These are phyloP conservation scores for Leucoptera coffeella DNA, from an alignment of 2,888 invertebrate species.

Conservation along the genomic window DNA sequence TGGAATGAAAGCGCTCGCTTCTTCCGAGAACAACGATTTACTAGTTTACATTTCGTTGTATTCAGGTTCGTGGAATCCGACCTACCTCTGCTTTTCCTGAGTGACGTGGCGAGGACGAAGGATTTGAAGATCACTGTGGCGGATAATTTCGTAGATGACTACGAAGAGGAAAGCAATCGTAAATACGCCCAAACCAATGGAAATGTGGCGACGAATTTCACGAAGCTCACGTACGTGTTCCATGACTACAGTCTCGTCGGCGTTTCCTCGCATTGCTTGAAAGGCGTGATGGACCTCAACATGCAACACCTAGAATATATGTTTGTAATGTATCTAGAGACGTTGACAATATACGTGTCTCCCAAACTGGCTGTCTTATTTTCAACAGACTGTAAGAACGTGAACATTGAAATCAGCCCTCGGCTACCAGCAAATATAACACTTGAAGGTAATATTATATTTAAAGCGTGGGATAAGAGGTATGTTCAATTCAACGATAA, in stretches of 20 bases:
- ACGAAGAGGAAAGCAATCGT: slow-evolving; percentile 8
- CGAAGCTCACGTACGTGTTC: slow-evolving; percentile 10
- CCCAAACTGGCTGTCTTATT: slow-evolving; percentile 12
- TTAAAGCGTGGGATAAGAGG: slow-evolving; percentile 16
- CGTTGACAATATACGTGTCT: slow-evolving; percentile 14
- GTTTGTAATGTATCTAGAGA: slow-evolving; percentile 16
- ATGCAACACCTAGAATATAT: slow-evolving; percentile 15
- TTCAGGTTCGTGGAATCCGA: slow-evolving; percentile 13
- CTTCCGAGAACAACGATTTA: slow-evolving; percentile 12
- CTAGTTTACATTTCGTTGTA: slow-evolving; percentile 13
- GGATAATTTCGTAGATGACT: slow-evolving; percentile 13
- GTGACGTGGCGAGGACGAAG: slow-evolving; percentile 9
- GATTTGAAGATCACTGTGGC: slow-evolving; percentile 14
- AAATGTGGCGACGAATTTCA: slow-evolving; percentile 8
- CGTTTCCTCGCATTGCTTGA: slow-evolving; percentile 10
- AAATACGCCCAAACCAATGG: slow-evolving; percentile 4
- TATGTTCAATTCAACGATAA: slow-evolving; percentile 11
- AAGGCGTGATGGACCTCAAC: slow-evolving; percentile 12
- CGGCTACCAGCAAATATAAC: slow-evolving; percentile 12
- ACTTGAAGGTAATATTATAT: slow-evolving; percentile 15
- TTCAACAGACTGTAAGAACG: slow-evolving; percentile 10
- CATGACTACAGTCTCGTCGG: slow-evolving; percentile 14
- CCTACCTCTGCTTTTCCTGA: slow-evolving; percentile 12
- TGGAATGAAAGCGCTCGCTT: slow-evolving; percentile 10
- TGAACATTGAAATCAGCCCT: slow-evolving; percentile 10